Conservation (phyloP, 2,797 vertebrate genomes). For the Pristis pectinata region DNA sequence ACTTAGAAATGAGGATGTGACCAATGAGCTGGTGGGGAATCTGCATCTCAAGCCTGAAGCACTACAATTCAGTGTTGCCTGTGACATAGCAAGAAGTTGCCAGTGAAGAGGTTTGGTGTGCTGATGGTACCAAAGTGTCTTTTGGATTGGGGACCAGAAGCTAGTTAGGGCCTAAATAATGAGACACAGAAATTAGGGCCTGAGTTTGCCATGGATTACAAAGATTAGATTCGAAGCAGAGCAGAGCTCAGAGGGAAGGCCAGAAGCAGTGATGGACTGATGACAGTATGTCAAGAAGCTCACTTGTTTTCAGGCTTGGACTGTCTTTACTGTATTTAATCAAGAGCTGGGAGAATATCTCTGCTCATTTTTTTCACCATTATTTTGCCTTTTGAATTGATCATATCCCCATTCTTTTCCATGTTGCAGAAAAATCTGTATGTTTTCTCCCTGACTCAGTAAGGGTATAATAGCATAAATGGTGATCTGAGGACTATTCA, state of each 20-base stretch:
- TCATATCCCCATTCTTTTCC: neutral
- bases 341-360: neutral
- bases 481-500: neutral
- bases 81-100: neutral
- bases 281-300: neutral
- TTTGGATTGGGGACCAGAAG: neutral
- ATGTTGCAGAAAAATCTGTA: neutral
- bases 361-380: neutral
- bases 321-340: neutral
- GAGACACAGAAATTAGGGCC: too few relatives aligned
- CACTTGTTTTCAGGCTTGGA: neutral
- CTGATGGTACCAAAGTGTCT: neutral
- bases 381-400: neutral
- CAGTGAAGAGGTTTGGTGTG: neutral
- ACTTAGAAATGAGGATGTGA: neutral
- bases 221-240: neutral
- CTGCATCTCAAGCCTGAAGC: neutral
- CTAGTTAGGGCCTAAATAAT: neutral
- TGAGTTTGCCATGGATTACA: neutral
- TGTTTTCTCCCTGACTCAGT: neutral
- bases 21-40: neutral
- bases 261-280: neutral
- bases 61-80: neutral
- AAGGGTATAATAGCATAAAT: neutral
- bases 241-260: neutral